These are phyloP conservation scores for Luperina nickerlii DNA, from an alignment of 2,888 invertebrate species.

Conservation along the genomic window DNA sequence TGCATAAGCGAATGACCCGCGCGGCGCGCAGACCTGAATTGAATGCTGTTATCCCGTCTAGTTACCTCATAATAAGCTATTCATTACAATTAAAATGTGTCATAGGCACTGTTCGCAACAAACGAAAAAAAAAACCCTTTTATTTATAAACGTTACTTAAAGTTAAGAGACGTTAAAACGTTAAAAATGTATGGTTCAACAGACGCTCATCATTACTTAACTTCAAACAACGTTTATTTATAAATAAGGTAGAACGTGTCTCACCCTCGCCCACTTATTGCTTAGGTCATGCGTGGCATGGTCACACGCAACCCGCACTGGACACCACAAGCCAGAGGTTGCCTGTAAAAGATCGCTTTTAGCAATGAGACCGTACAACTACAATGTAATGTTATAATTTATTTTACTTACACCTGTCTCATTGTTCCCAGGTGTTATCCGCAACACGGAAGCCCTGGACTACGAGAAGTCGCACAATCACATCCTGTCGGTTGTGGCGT, in stretches of 20 bases:
- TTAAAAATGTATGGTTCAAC: not conserved
- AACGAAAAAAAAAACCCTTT: too few species aligned
- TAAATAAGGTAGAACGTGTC: not conserved
- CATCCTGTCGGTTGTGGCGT: slow-evolving; percentile 98
- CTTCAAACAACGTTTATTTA: not conserved
- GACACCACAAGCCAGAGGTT: not conserved
- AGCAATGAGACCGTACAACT: not conserved
- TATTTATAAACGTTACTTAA: too few species aligned
- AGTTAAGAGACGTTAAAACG: too few species aligned
- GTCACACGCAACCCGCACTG: not conserved
- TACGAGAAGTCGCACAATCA: slow-evolving; percentile 98
- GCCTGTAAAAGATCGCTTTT: not conserved
- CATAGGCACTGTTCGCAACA: too few species aligned
- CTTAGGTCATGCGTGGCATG: not conserved
- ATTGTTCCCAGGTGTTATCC: slow-evolving; percentile 92
- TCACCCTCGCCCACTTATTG: not conserved
- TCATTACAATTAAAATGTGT: too few species aligned
- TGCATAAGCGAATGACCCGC: too few species aligned
- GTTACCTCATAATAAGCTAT: too few species aligned
- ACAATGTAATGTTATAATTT: not conserved
- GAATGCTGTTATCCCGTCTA: too few species aligned
- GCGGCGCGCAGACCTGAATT: too few species aligned
- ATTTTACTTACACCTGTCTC: not conserved
- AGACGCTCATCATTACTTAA: not conserved
- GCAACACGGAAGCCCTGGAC: slow-evolving; percentile 97